Percentiles rank a stretch among this genome's conserved stretches.
These are phyloP conservation scores for Diachasma alloeum DNA, from an alignment of 1,140 invertebrate species.

Conservation along the genomic window DNA sequence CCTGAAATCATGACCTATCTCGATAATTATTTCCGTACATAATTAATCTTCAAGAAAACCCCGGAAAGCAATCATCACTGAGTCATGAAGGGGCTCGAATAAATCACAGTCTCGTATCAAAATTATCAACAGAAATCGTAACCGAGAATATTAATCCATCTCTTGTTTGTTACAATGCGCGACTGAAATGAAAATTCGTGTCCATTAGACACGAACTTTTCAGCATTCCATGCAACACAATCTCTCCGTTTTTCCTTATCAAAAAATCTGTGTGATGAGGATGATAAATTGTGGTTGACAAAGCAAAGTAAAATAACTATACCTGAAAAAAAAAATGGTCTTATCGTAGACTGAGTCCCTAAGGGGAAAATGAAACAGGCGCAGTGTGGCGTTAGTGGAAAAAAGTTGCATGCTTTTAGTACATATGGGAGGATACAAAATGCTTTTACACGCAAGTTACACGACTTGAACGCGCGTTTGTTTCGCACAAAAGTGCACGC, in stretches of 20 bases:
- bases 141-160: no score
- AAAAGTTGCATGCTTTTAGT: neutral
- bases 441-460: conserved; percentile 4
- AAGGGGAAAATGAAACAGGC: neutral
- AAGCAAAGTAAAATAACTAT: neutral
- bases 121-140: no score
- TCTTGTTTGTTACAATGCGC: no score
- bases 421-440: neutral
- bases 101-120: no score
- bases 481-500: neutral
- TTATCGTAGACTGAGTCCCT: neutral
- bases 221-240: neutral
- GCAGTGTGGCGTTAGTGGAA: neutral
- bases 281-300: neutral
- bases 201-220: no score
- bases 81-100: no score
- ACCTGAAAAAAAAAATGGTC: neutral
- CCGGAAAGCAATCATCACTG: no score
- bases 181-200: no score
- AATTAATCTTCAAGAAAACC: no score
- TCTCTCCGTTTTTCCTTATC: neutral
- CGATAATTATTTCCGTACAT: no score
- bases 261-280: neutral
- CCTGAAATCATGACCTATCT: no score
- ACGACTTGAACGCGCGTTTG: neutral